Evolutionary conservation across 2,797 vertebrate genomes (phyloP).

Genomic region (Coranthus polyacanthus): DNA sequence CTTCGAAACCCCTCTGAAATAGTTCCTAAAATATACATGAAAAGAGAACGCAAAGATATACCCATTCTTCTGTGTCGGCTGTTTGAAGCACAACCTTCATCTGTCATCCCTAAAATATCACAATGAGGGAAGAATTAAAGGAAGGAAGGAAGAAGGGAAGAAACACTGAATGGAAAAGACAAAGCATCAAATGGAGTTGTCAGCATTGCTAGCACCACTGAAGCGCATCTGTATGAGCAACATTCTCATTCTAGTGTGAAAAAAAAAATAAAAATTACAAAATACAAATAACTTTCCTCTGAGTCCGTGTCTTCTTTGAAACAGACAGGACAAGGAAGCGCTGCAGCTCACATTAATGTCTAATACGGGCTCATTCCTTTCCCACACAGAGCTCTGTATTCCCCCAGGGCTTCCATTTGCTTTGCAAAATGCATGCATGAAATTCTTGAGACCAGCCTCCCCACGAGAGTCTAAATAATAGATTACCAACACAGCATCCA

Average conservation of each 20-base stretch:
- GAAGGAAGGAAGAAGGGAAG: conserved; percentile 23
- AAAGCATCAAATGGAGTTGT: conserved; percentile 44
- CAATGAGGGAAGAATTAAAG: conserved; percentile 31
- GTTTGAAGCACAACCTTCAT: conserved; percentile 70
- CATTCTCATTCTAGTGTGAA: conserved; percentile 21
- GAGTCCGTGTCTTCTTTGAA: conserved; percentile 61
- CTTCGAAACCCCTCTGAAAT: conserved; percentile 78
- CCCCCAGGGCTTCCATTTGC: conserved; percentile 75
- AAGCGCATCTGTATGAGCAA: conserved; percentile 45
- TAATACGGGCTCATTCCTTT: conserved; percentile 66
- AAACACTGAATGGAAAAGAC: conserved; percentile 29
- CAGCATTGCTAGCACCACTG: conserved; percentile 27
- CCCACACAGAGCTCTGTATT: conserved; percentile 73
- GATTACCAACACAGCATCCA: conserved; percentile 79
- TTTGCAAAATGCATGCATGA: conserved; percentile 81
- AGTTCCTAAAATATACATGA: conserved; percentile 82
- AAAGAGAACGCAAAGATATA: conserved; percentile 70
- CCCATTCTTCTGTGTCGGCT: conserved; percentile 49
- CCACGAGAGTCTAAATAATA: conserved; percentile 81
- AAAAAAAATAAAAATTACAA: conserved; percentile 34
- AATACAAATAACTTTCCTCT: conserved; percentile 52
- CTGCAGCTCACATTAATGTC: conserved; percentile 67
- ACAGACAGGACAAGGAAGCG: conserved; percentile 55
- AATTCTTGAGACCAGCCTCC: conserved; percentile 79
- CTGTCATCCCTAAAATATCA: conserved; percentile 71